phyloP scores from a whole-genome alignment of 2,888 invertebrate species.

The Tenthredo amoena region DNA sequence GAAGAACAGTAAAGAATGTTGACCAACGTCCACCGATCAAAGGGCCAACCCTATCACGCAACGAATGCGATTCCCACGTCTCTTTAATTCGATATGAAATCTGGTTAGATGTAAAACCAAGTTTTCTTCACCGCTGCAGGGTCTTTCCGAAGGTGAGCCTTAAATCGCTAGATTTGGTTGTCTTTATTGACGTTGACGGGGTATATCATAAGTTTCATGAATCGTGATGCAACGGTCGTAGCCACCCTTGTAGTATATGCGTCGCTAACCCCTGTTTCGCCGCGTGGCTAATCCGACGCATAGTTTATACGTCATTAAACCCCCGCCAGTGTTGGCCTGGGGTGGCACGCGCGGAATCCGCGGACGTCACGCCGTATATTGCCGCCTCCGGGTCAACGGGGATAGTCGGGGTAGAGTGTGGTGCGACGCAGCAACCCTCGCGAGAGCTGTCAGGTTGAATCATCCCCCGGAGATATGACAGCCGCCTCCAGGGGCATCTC shows the following conservation, averaged over 20 bases:
- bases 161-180: not conserved
- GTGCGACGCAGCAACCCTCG: constrained; percentile 62
- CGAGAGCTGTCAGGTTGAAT: constrained; percentile 76
- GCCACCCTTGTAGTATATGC: constrained; percentile 38
- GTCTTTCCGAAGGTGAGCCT: not conserved
- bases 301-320: constrained; percentile 79
- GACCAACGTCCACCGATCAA: not conserved
- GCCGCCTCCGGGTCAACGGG: constrained; percentile 64
- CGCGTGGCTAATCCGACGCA: constrained; percentile 75
- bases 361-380: constrained; percentile 75
- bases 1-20: not conserved
- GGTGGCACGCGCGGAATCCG: constrained; percentile 74
- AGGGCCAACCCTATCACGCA: not conserved
- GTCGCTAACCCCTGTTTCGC: constrained; percentile 45
- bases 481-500: constrained; percentile 63
- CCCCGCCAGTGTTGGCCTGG: constrained; percentile 60
- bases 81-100: not conserved
- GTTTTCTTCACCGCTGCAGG: not conserved
- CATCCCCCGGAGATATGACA: constrained; percentile 75
- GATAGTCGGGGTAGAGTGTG: constrained; percentile 31
- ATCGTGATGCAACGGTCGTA: constrained; percentile 44
- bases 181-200: constrained; percentile 41
- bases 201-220: constrained; percentile 39
- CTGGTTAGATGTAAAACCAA: not conserved
- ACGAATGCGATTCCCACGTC: not conserved